Percentiles rank a stretch among this genome's conserved stretches.
Evolutionary conservation across 2,113 vertebrate species (phyloP).

Genomic region (Himantopus leucocephalus): DNA sequence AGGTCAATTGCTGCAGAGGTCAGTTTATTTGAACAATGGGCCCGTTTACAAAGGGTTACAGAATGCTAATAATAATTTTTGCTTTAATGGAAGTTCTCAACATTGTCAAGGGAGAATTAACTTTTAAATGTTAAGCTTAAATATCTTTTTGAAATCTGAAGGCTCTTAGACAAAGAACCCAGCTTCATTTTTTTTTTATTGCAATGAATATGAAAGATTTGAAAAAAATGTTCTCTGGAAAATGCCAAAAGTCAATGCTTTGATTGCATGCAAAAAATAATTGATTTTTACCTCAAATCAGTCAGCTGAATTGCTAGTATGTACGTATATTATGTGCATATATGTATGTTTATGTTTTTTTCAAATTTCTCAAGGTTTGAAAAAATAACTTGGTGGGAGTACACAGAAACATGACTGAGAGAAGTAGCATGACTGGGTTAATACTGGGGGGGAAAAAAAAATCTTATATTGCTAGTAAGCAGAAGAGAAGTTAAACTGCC

Average conservation of each 20-base stretch:
- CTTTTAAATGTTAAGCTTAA: conserved; percentile 62
- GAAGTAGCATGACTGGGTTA: neutral
- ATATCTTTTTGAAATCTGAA: conserved; percentile 49
- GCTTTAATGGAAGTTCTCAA: conserved; percentile 65
- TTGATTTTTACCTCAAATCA: conserved; percentile 32
- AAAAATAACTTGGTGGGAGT: neutral
- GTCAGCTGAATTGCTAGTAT: conserved; percentile 36
- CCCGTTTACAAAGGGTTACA: conserved; percentile 66
- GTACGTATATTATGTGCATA: neutral
- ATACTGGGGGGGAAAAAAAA: neutral
- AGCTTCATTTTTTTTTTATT: neutral
- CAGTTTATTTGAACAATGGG: conserved; percentile 72
- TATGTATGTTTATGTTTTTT: neutral
- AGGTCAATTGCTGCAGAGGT: conserved; percentile 74
- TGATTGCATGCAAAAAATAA: conserved; percentile 51
- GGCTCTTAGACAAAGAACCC: neutral
- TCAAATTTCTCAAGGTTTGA: neutral
- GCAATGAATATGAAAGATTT: conserved; percentile 6
- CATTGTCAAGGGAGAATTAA: conserved; percentile 56
- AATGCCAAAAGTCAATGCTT: conserved; percentile 44
- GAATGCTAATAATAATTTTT: conserved; percentile 69
- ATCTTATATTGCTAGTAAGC: neutral
- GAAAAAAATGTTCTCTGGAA: conserved; percentile 27
- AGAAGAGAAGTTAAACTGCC: neutral
- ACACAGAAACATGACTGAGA: neutral